Evolutionary conservation across 1,140 invertebrate genomes (phyloP), one percentile per base, ranked within the genome.

Genomic region (Drosophila kikkawai): DNA sequence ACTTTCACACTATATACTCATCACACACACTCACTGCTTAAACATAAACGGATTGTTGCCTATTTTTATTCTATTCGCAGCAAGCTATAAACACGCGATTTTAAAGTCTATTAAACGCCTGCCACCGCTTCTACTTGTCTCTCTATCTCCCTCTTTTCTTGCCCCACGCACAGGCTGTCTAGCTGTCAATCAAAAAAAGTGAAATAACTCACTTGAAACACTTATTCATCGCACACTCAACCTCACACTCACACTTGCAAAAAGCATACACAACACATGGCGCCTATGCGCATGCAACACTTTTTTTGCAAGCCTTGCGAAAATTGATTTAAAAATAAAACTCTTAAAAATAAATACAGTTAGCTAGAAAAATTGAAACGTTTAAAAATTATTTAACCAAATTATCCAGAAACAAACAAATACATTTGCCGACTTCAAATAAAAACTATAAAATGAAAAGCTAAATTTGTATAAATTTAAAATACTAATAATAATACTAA

Each of bases 81-180:
- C 58, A 41, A 71, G 8, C 55, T 39, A 79, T 59, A 48, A 47
- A 82, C 63, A 64, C 67, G 71, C 76, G 68, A 74, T 71, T 80
- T 79, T 64, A 76, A 76, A 76, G 53, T 71, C 71, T 79, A 75
- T 55, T 79, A 47, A 80, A 79, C 44, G 61, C 76, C 58, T 64
- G 75, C 56, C 64, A 60, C 57, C 42, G 68, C 80, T 67, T 53
- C 39, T 67, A 44, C 74, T 74, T 74, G 59, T 41, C 47, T 61
- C 29, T 56, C 29, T 68, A 8, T 79, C 34, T 69, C 34, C 63
- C 39, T 74, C 37, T 34, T 47, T 37, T 57, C 32, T 59, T 59
- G 65, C 29, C 44, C 70, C 47, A 75, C 42, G 48, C 55, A 78
- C 75, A 60, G 51, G 29, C 59, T 32, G 47, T 76, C 71, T 55